Conservation (phyloP, 2,888 invertebrate genomes). For the Nephrotoma appendiculata region DNA sequence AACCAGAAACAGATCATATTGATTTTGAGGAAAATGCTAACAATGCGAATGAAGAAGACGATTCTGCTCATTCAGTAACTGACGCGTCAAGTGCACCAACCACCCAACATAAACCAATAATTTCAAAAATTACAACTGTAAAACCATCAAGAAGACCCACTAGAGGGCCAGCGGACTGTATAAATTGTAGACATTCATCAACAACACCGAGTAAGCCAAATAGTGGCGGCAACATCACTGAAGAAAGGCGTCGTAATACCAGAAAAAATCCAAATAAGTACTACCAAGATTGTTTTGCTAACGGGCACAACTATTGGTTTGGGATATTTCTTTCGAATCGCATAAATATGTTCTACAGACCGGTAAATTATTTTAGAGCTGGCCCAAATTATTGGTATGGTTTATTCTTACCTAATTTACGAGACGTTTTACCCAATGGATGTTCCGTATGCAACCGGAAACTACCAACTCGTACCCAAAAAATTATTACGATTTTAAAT, state of each 20-base stretch:
- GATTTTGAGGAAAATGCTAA: no score
- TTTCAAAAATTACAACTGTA: neutral
- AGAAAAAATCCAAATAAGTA: neutral
- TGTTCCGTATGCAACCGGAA: neutral
- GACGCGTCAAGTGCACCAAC: no score
- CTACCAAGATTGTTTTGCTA: neutral
- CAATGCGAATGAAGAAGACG: no score
- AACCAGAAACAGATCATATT: no score
- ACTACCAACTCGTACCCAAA: neutral
- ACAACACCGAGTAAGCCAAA: neutral
- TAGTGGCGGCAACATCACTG: neutral
- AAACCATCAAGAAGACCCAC: neutral
- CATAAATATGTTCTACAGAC: neutral
- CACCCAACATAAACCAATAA: no score
- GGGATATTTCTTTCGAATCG: neutral
- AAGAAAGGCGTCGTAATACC: no score
- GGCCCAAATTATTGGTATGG: neutral
- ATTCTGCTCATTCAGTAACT: no score
- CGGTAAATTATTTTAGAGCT: neutral
- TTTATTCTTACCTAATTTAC: neutral
- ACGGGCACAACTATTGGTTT: neutral
- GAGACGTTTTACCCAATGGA: neutral
- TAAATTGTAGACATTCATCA: neutral
- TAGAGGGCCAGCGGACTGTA: neutral
- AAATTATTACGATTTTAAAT: no score